Evolutionary conservation across 2,797 vertebrate species (phyloP).

Genomic region (Tragopan temminckii): DNA sequence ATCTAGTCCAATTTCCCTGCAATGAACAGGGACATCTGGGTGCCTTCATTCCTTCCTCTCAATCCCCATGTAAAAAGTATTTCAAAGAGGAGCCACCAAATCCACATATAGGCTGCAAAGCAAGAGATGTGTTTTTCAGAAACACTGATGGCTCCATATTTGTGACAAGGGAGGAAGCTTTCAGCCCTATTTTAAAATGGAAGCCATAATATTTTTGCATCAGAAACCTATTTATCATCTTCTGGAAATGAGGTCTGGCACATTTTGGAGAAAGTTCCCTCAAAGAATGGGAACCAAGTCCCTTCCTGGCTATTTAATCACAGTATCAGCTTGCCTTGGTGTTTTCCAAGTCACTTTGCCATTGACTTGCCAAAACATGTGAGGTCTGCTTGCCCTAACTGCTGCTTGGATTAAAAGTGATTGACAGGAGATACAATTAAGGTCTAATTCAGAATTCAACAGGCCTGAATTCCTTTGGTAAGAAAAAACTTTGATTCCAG

Average conservation of each 20-base stretch:
- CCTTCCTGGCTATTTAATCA: conserved; percentile 64
- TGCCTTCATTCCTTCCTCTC: background rate
- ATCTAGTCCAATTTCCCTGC: no score
- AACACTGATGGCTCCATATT: background rate
- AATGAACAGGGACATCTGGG: background rate
- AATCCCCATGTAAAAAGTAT: background rate
- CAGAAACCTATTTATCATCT: conserved; percentile 39
- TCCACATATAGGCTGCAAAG: background rate
- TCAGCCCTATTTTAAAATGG: background rate
- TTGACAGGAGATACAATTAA: conserved; percentile 77
- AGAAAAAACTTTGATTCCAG: conserved; percentile 66
- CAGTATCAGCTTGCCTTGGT: conserved; percentile 26
- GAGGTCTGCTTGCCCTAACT: conserved; percentile 59
- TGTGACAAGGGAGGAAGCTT: background rate
- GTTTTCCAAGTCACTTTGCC: conserved; percentile 49
- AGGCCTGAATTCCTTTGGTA: conserved; percentile 58
- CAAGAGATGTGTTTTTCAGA: background rate
- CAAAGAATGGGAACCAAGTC: background rate
- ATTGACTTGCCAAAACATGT: conserved; percentile 51
- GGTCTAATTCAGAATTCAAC: conserved; percentile 67
- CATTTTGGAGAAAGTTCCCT: conserved; percentile 4
- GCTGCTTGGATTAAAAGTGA: conserved; percentile 55
- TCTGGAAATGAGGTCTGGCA: conserved; percentile 41
- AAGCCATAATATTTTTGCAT: conserved; percentile 38
- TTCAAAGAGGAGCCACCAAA: background rate